A percentile compares a stretch with the other conserved stretches of the same genome.
phyloP scores from a whole-genome alignment of 2,797 vertebrate species.

The Tangara arthus region DNA sequence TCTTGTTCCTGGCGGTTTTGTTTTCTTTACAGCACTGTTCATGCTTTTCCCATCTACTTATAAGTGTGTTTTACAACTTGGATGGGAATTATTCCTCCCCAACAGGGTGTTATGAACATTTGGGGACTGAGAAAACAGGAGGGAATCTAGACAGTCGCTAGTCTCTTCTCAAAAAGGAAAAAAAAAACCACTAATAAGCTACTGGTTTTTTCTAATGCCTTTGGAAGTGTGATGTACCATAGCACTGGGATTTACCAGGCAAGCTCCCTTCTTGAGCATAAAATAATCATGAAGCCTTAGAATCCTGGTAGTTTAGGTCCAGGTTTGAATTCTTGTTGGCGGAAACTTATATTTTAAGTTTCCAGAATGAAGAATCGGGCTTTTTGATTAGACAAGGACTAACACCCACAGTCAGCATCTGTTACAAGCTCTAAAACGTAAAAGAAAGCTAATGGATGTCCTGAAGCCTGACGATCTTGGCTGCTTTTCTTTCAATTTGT shows the following conservation, averaged over 20 bases:
- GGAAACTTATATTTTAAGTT: background rate
- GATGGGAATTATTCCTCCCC: slow-evolving; percentile 26
- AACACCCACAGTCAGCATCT: background rate
- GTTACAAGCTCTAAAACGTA: background rate
- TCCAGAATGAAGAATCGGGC: background rate
- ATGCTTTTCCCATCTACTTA: slow-evolving; percentile 53
- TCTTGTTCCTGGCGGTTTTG: slow-evolving; percentile 69
- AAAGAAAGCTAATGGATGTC: background rate
- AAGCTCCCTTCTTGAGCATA: background rate
- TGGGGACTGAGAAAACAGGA: background rate
- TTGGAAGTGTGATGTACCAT: background rate
- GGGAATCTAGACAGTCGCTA: background rate
- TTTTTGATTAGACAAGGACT: background rate
- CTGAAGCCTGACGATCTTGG: background rate
- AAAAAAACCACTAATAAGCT: rapidly evolving
- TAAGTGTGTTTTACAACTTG: slow-evolving; percentile 31
- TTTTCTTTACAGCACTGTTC: slow-evolving; percentile 76
- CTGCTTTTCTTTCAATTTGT: slow-evolving; percentile 25
- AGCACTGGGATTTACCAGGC: background rate
- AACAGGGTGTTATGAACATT: slow-evolving; percentile 30
- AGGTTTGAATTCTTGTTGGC: background rate
- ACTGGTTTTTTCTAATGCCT: background rate
- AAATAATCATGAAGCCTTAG: background rate
- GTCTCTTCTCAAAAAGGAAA: background rate
- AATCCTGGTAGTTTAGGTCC: background rate